Percentiles rank a stretch among this genome's conserved stretches.
Evolutionary conservation across 2,888 invertebrate species (phyloP).

Genomic region (Caenorhabditis panamensis): DNA sequence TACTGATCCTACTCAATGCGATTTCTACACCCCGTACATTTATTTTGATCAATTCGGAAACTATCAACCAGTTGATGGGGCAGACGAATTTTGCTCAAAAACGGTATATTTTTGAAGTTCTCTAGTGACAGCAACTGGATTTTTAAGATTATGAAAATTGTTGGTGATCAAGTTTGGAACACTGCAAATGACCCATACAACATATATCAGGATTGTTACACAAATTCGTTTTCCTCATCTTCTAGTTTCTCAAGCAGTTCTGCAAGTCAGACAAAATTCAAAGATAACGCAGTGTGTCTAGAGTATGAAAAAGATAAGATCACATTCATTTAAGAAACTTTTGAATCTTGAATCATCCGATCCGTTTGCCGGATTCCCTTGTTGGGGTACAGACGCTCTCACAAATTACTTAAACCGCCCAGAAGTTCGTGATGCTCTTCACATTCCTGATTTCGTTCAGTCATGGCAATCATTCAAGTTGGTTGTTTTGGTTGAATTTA

Average conservation of each 20-base stretch:
- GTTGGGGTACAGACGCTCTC: conserved; percentile 71
- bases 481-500: too few relatives aligned
- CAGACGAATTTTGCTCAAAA: conserved; percentile 59
- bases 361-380: conserved; percentile 74
- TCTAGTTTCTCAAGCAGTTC: conserved; percentile 8
- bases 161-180: conserved; percentile 62
- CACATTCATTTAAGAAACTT: conserved; percentile 59
- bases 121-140: too few relatives aligned
- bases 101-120: conserved; percentile 38
- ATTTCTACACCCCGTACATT: conserved; percentile 67
- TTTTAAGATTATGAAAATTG: conserved; percentile 61
- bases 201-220: conserved; percentile 68
- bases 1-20: conserved; percentile 65
- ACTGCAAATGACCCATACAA: conserved; percentile 67
- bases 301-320: too few relatives aligned
- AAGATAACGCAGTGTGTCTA: conserved; percentile 64
- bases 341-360: conserved; percentile 72
- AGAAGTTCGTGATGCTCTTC: conserved; percentile 75
- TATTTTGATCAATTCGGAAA: conserved; percentile 62
- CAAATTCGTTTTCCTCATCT: conserved; percentile 1
- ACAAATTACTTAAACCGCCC: conserved; percentile 74
- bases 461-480: conserved; percentile 69
- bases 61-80: conserved; percentile 43
- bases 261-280: conserved; percentile 7
- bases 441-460: conserved; percentile 67